Conservation (phyloP, 2,797 vertebrate genomes). For the Cercopithecus neglectus region DNA sequence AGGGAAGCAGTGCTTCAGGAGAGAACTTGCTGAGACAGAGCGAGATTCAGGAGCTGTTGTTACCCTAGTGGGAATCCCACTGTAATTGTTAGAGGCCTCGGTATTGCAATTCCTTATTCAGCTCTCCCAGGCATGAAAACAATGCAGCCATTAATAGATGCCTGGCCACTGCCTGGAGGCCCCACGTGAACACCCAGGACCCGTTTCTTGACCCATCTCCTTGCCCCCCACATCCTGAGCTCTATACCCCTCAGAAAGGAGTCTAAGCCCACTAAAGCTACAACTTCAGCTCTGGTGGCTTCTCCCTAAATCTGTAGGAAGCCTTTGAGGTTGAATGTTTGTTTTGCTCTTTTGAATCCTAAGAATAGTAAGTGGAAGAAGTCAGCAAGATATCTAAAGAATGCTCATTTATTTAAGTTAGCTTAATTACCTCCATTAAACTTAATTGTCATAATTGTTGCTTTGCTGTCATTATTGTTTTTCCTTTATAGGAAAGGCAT, state of each 20-base stretch:
- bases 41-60: background rate
- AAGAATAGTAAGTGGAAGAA: constrained; percentile 20
- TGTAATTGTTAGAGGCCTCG: background rate
- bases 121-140: background rate
- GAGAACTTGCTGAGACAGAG: background rate
- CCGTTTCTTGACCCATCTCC: background rate
- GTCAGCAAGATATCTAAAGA: constrained; percentile 42
- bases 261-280: background rate
- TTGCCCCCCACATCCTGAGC: background rate
- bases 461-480: constrained; percentile 46
- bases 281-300: background rate
- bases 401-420: constrained; percentile 53
- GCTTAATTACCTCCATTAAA: constrained; percentile 47
- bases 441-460: constrained; percentile 56
- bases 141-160: background rate
- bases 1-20: background rate
- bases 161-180: background rate
- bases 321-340: background rate
- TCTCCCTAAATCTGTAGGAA: background rate
- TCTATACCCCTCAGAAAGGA: background rate
- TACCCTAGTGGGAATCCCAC: background rate
- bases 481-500: constrained; percentile 35
- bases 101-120: background rate
- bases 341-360: constrained; percentile 2
- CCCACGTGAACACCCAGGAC: accelerated